Percentiles rank a stretch among this genome's conserved stretches.
Conservation (phyloP, 2,888 invertebrate species). For the Invenusta paracnida region DNA sequence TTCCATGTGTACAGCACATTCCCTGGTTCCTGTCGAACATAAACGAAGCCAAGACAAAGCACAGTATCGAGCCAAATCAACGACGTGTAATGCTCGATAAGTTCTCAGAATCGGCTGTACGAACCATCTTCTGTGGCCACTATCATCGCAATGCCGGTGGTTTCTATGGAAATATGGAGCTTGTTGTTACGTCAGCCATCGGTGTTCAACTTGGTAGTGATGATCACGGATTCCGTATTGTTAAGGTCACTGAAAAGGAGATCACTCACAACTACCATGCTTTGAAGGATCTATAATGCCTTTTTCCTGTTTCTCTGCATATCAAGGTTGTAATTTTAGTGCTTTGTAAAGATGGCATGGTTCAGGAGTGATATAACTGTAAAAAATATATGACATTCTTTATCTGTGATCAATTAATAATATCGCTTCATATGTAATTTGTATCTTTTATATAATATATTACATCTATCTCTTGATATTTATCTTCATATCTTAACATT, state of each 20-base stretch:
- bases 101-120: slow-evolving; percentile 60
- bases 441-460: too few species aligned
- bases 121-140: slow-evolving; percentile 63
- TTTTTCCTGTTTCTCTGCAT: too few species aligned
- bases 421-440: too few species aligned
- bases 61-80: slow-evolving; percentile 56
- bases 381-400: too few species aligned
- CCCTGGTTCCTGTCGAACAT: slow-evolving; percentile 58
- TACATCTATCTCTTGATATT: too few species aligned
- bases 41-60: slow-evolving; percentile 53
- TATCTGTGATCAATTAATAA: too few species aligned
- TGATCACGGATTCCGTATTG: slow-evolving; percentile 61
- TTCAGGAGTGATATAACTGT: too few species aligned
- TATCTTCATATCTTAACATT: too few species aligned
- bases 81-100: slow-evolving; percentile 58
- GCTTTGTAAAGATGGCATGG: too few species aligned
- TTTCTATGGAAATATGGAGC: too few species aligned
- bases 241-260: slow-evolving; percentile 56
- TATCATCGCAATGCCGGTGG: slow-evolving; percentile 63
- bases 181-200: slow-evolving; percentile 62
- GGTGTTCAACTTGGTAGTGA: slow-evolving; percentile 62
- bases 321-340: too few species aligned
- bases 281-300: too few species aligned
- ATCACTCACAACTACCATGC: slow-evolving; percentile 61
- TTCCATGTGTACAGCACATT: slow-evolving; percentile 56